Evolutionary conservation across 37 sponge, comb jelly and placozoan genomes (phyloP), one percentile per base, ranked within the genome.

Genomic region (Aplysina aerophoba): DNA sequence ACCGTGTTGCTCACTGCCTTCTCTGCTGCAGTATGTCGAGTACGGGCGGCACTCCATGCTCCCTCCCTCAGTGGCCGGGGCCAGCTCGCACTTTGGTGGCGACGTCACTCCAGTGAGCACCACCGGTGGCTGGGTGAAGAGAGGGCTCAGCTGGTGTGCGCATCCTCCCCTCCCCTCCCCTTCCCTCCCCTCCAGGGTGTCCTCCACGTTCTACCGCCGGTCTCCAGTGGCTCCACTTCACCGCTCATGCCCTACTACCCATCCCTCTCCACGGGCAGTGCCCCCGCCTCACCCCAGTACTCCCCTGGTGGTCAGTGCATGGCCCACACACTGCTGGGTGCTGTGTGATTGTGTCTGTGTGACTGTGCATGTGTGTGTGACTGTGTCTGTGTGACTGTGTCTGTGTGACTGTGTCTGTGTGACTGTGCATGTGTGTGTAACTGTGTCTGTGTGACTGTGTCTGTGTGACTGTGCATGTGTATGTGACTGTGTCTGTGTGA

Each of bases 31-130:
- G 94, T 96, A 87, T 81, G 97, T 96, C 4, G 88, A 92, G 86
- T 94, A 91, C 83, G 99, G 97, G 0, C 89, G 91, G 79, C 93
- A 98, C 78, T 88, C 89, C 22, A 88, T 89, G 85, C 91, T 94
- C 72, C 98, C 98, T 16, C 96, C 96, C 0, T 55, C 79, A 20
- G 24, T 86, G 28, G 73, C 62, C 73, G 85, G 81, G 64, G 11
- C 53, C 56, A 59, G 20, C 27, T 56, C 90, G 27, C 24, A 55
- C 77, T 60, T 36, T 36, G n/a, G 63, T 36, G n/a, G 63, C 20
- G 85, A 80, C 22, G 22, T 79, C 73, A 77, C 65, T 59, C 31
- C n/a, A 36, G 89, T 79, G 35, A 79, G 25, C 25, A 64, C 30
- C 30, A 57, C 15, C 0, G 66, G 34, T 31, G 65, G 31, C 28